These are phyloP conservation scores for Solen grandis DNA, from an alignment of 1,140 invertebrate genomes.

Conservation along the genomic window DNA sequence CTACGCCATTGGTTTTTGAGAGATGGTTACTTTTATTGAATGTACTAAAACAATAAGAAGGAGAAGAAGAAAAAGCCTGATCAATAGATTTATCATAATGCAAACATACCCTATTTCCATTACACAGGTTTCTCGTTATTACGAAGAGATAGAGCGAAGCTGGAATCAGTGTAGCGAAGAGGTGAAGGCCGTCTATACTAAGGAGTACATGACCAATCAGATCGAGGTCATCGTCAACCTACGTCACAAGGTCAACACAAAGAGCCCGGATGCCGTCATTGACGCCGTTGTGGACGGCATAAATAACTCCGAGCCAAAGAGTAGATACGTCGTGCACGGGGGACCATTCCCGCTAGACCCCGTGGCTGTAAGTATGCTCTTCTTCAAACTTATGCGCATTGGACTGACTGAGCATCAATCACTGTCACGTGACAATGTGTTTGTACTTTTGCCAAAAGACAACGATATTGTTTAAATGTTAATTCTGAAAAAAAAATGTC, in stretches of 20 bases:
- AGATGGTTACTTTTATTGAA: too few relatives aligned
- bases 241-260: conserved; percentile 4
- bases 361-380: conserved; percentile 9
- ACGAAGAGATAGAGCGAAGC: conserved; percentile 10
- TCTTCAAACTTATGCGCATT: too few relatives aligned
- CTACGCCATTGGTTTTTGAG: too few relatives aligned
- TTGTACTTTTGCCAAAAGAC: too few relatives aligned
- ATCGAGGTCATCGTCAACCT: conserved; percentile 13
- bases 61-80: too few relatives aligned
- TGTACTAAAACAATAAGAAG: too few relatives aligned
- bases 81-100: too few relatives aligned
- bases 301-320: conserved; percentile 18
- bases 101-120: too few relatives aligned
- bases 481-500: background rate
- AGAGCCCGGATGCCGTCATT: conserved; percentile 24
- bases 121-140: conserved; percentile 25
- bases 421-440: background rate
- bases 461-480: background rate
- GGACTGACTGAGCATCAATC: background rate
- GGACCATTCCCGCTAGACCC: conserved; percentile 41
- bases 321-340: conserved; percentile 45
- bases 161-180: background rate
- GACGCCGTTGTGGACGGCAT: conserved; percentile 32
- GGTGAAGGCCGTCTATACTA: conserved; percentile 25
- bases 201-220: conserved; percentile 31